Percentiles rank a stretch among this genome's conserved stretches.
These are phyloP conservation scores for Catocala sponsa DNA, from an alignment of 2,888 invertebrate genomes.

Conservation along the genomic window DNA sequence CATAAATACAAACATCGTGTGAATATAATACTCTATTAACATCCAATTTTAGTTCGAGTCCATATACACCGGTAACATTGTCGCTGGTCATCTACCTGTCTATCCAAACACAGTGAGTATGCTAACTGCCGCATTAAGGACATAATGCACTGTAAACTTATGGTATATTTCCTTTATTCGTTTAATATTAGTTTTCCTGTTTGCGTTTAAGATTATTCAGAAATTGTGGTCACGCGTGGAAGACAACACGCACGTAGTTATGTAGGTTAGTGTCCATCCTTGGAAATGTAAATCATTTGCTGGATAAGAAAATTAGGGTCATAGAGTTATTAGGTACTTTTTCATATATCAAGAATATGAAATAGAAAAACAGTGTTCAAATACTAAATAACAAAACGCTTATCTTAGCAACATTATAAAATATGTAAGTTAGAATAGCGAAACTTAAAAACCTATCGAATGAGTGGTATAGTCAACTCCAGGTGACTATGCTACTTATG, in stretches of 20 bases:
- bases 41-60: conserved; percentile 45
- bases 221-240: conserved; percentile 11
- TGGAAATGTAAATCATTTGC: no score
- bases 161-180: conserved; percentile 26
- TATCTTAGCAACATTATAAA: no score
- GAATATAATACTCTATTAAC: conserved; percentile 37
- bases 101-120: conserved; percentile 51
- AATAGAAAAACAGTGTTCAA: no score
- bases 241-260: background rate
- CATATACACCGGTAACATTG: conserved; percentile 38
- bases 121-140: conserved; percentile 45
- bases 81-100: conserved; percentile 51
- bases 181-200: conserved; percentile 45
- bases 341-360: no score
- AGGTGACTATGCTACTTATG: no score
- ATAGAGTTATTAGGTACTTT: no score
- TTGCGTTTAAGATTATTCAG: conserved; percentile 26
- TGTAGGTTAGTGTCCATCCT: background rate
- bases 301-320: no score
- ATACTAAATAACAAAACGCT: no score
- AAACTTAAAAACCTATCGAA: no score
- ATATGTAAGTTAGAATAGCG: no score
- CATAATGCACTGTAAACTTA: conserved; percentile 28
- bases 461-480: no score
- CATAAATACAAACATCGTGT: conserved; percentile 25